Base-by-base conservation (phyloP, 2,113 vertebrate species). In the Puntigrus tetrazona region DNA sequence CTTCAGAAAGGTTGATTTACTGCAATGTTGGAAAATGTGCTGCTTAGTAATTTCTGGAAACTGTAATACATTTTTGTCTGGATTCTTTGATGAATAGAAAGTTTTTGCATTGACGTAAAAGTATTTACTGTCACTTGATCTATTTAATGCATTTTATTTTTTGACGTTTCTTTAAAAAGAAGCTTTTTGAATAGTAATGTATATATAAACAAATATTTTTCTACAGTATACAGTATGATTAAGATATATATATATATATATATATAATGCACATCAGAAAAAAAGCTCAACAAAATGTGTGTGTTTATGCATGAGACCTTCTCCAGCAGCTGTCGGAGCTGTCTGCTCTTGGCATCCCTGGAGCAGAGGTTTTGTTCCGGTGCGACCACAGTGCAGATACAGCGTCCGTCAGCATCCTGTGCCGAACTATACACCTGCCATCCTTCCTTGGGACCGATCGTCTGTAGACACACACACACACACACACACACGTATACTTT, bases 401-500 rank as follows among this genome's bases (percentile, higher is more conserved):
- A 99, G 14, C 98, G 94, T 1, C 98, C 98, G 1, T 99, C 98
- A 0, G 97, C 96, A 86, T 99, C 98, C 92, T 99, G 98, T 0
- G 98, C 98, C 0, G 98, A 99, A 81, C 98, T 99, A 90, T 99
- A 99, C 81, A 99, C 98, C 90, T 99, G 97, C 98, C 98, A 99
- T 34, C 98, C 98, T 92, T 99, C 97, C 91, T 97, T 97, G 20
- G 97, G 97, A 20, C 96, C 97, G 5, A 99, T 96, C 84, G 98
- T 97, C 98, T 99, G 93, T 18, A 83, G 18, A 79, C 7, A 57
- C 31, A 77, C 47, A 82, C 59, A 82, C 59, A 84, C 22, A 69
- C 8, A 29, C 47, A 82, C 38, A 86, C 11, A 82, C 41, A 82
- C 41, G 13, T 13, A 11, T 47, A 22, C 67, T n/a, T 70, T 10